These are phyloP conservation scores for Setipinna tenuifilis DNA, from an alignment of 2,797 vertebrate species.

Conservation along the genomic window DNA sequence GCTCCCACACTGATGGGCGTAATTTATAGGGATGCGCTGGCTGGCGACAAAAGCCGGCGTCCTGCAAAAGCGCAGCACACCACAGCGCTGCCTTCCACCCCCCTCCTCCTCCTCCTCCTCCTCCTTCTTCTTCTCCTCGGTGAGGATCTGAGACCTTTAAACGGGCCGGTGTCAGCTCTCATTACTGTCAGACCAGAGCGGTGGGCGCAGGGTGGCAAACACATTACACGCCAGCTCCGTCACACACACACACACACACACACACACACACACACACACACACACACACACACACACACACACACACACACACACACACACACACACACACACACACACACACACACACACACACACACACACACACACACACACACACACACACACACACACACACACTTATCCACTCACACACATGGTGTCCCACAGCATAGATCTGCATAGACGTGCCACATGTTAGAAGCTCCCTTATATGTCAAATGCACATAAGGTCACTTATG, in stretches of 20 bases:
- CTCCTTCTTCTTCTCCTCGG: conserved; percentile 32
- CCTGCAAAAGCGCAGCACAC: conserved; percentile 56
- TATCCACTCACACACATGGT: not conserved
- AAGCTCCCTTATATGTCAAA: not conserved
- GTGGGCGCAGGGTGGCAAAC: conserved; percentile 71
- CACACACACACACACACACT: not conserved
- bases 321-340: not conserved
- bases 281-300: not conserved
- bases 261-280: conserved; percentile 28
- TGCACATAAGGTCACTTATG: not conserved
- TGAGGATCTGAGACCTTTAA: conserved; percentile 67
- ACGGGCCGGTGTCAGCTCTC: conserved; percentile 60
- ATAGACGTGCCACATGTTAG: not conserved
- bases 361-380: not conserved
- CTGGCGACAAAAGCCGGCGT: conserved; percentile 38
- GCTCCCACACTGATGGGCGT: conserved; percentile 44
- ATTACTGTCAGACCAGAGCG: conserved; percentile 67
- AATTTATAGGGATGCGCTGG: conserved; percentile 60
- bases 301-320: not conserved
- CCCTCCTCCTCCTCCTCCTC: not conserved
- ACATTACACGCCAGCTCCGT: conserved; percentile 70
- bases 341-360: not conserved
- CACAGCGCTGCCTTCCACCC: no score
- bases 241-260: conserved; percentile 50
- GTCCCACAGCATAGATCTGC: not conserved